Evolutionary conservation across 35 echinoderm and acorn worm genomes (phyloP).

Genomic region (Heliocidaris erythrogramma): DNA sequence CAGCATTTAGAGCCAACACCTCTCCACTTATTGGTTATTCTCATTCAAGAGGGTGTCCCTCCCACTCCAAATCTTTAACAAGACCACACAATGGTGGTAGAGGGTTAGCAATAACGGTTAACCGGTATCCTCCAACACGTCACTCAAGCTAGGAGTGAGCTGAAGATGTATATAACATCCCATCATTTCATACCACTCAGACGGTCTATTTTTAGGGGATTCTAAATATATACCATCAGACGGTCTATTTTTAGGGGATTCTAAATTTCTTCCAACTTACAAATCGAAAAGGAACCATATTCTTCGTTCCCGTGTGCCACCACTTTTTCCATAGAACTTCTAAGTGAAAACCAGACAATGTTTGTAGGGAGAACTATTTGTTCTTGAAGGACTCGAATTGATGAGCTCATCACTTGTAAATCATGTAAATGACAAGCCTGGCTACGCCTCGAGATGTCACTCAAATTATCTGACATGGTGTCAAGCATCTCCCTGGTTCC

Average conservation of each 20-base stretch:
- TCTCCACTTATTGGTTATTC: conserved; percentile 27
- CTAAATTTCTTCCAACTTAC: not conserved
- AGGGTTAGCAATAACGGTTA: conserved; percentile 8
- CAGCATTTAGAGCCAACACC: not conserved
- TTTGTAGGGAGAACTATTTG: not conserved
- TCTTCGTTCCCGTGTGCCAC: too few relatives aligned
- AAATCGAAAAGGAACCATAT: too few relatives aligned
- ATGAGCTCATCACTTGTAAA: not conserved
- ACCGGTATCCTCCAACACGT: not conserved
- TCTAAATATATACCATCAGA: not conserved
- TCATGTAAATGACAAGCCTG: not conserved
- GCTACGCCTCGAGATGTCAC: not conserved
- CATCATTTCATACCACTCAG: not conserved
- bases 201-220: too few relatives aligned
- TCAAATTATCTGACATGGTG: not conserved
- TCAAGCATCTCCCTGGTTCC: not conserved
- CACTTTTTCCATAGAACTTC: too few relatives aligned
- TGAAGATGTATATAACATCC: not conserved
- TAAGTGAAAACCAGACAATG: not conserved
- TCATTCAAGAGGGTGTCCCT: not conserved
- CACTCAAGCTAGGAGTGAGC: not conserved
- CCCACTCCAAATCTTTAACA: not conserved
- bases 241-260: not conserved
- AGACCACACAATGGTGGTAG: conserved; percentile 3
- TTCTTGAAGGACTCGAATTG: not conserved